These are phyloP conservation scores for Aeoliscus strigatus DNA, from an alignment of 2,797 vertebrate genomes.

Conservation along the genomic window DNA sequence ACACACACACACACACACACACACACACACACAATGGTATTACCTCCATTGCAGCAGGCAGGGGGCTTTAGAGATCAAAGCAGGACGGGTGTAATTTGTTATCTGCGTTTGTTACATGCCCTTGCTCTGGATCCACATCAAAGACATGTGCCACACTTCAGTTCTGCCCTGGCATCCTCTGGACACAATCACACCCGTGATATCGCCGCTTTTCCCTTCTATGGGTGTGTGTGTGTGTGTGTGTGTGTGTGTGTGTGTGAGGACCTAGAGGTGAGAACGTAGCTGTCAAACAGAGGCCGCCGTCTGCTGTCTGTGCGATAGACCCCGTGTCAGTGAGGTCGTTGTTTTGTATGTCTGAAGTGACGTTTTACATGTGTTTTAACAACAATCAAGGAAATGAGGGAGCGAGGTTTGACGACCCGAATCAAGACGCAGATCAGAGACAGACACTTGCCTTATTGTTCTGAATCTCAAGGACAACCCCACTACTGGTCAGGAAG, in stretches of 20 bases:
- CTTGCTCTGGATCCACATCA: constrained; percentile 71
- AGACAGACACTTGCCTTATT: neutral
- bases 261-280: constrained; percentile 51
- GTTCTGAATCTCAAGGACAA: constrained; percentile 16
- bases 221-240: constrained; percentile 5
- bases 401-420: neutral
- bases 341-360: constrained; percentile 11
- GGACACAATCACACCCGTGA: constrained; percentile 56
- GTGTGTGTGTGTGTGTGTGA: constrained; percentile 23
- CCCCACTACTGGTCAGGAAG: constrained; percentile 32
- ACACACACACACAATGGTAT: constrained; percentile 43
- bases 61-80: constrained; percentile 72
- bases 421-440: neutral
- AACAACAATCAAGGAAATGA: neutral
- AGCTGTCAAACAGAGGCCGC: constrained; percentile 49
- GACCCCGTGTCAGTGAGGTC: constrained; percentile 5
- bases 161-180: constrained; percentile 58
- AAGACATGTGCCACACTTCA: constrained; percentile 65
- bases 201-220: constrained; percentile 35
- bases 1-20: constrained; percentile 26
- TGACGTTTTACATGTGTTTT: constrained; percentile 12
- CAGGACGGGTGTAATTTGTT: constrained; percentile 68
- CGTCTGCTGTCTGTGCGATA: constrained; percentile 40
- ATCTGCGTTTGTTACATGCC: constrained; percentile 70
- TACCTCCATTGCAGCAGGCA: constrained; percentile 53